These are phyloP conservation scores for Sanderia malayensis DNA, from an alignment of 30 jellyfish, hydroid and myxozoan genomes.

Conservation along the genomic window DNA sequence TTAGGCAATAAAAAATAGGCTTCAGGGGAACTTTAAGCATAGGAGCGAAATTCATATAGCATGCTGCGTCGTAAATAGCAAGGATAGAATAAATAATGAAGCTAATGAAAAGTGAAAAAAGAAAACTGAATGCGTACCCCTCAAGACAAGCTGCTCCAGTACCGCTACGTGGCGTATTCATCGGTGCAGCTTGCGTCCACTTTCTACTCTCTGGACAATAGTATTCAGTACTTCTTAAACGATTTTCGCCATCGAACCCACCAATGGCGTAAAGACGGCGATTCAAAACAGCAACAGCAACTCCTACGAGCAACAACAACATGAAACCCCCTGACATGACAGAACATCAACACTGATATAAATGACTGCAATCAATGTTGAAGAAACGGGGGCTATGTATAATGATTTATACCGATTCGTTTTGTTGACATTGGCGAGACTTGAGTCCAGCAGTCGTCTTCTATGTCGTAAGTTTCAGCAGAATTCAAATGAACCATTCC, in stretches of 20 bases:
- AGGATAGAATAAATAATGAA: too few species aligned
- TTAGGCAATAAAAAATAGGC: too few species aligned
- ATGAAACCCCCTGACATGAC: too few species aligned
- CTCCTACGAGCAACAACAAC: conserved; percentile 73
- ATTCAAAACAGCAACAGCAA: conserved; percentile 91
- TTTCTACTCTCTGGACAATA: conserved; percentile 57
- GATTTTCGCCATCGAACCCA: conserved; percentile 91
- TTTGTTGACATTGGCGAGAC: conserved; percentile 85
- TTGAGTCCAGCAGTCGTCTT: conserved; percentile 72
- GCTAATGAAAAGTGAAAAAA: too few species aligned
- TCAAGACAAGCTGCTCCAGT: conserved; percentile 86
- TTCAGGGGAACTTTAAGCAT: too few species aligned
- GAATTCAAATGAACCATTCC: conserved; percentile 89
- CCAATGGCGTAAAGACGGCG: conserved; percentile 92
- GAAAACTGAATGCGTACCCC: conserved; percentile 56
- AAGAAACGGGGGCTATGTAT: too few species aligned
- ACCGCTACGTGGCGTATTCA: conserved; percentile 97
- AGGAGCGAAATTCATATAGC: too few species aligned
- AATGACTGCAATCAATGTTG: too few species aligned
- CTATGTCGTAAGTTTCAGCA: conserved; percentile 84
- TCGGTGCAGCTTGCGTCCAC: conserved; percentile 82
- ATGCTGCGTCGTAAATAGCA: too few species aligned
- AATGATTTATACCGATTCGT: conserved; percentile 68
- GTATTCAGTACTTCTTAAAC: conserved; percentile 90
- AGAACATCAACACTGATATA: too few species aligned